Evolutionary conservation across 2,888 invertebrate species (phyloP), one percentile per base, ranked within the genome.

Genomic region (Perithous albicinctus): DNA sequence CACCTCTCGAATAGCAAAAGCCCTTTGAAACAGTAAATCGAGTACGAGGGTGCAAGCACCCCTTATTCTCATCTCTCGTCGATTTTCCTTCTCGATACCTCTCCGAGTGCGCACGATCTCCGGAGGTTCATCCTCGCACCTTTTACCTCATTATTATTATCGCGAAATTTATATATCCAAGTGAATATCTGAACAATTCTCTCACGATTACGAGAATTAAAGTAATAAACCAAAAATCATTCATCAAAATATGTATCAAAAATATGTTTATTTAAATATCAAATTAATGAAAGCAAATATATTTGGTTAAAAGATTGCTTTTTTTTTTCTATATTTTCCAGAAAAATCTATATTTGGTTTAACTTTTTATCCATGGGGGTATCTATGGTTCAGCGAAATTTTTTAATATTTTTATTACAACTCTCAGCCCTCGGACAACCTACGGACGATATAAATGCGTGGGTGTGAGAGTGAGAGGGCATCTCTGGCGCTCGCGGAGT

Each of bases 401-500:
- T n/a, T 63, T 56, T 64, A 51, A 12, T 66, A 43, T 56, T 18
- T 66, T 63, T 54, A 41, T 61, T 66, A 7, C 74, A 63, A 69
- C 29, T 32, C 70, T 66, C 46, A 41, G 48, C 48, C 32, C 63
- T 73, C 73, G 83, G 88, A 89, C 88, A 86, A 86, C 82, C 86
- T 75, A 86, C 83, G 87, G 90, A 88, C 88, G 88, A 89, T 89
- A 91, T 88, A 88, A 91, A 89, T 87, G 90, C 88, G 66, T 66
- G 48, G 46, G 83, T 73, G 85, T 78, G n/a, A n/a, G n/a, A n/a
- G n/a, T n/a, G n/a, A n/a, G n/a, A n/a, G n/a, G n/a, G n/a, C n/a
- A n/a, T n/a, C n/a, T 80, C 38, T 20, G 72, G 48, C 56, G 61
- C 70, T 74, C 79, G 61, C 35, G 63, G 35, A 6, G 26, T n/a